Base-by-base conservation (phyloP, 2,797 vertebrate genomes). In the Chromobotia macracanthus region DNA sequence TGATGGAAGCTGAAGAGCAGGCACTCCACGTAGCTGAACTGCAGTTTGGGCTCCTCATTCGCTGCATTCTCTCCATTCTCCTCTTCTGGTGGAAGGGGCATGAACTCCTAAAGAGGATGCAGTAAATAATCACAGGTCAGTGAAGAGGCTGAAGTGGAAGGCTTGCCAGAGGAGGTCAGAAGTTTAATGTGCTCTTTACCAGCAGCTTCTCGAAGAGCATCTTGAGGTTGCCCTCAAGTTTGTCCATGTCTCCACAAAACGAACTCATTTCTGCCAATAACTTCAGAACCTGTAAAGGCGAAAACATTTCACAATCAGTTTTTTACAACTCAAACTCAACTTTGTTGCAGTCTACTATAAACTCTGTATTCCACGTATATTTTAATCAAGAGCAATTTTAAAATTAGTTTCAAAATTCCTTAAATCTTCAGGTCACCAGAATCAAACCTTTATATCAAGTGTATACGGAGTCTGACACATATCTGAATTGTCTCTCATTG, bases 21-120 rank as follows among this genome's bases (percentile, higher is more conserved):
- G 91, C 97, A 99, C 83, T 99, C 98, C 66, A 99, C 98, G 0
- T 98, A 98, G 88, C 98, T 99, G 91, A 99, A 99, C 21, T 99
- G 97, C 18, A 99, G 82, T 86, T 99, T 99, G 65, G 97, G 97
- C 77, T 99, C 98, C 80, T 99, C 97, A 0, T 77, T 96, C 0
- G 91, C 90, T 0, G 96, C 86, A 44, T 97, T 98, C 75, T 99
- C 97, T 0, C 97, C 98, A 0, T 99, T 98, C 86, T 99, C 98
- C 85, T 98, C 97, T 58, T 98, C 88, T 21, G 97, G 98, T 58
- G 97, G 98, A 61, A 98, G 94, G 0, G 98, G 98, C 97, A 99
- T 98, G 75, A 95, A 99, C 78, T 99, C 98, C 98, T 99, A 3
- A 65, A 66, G 23, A 81, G 28, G 56, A 1, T 13, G 23, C 56